Evolutionary conservation across 1,140 invertebrate species (phyloP).

Genomic region (Cheumatopsyche charites): DNA sequence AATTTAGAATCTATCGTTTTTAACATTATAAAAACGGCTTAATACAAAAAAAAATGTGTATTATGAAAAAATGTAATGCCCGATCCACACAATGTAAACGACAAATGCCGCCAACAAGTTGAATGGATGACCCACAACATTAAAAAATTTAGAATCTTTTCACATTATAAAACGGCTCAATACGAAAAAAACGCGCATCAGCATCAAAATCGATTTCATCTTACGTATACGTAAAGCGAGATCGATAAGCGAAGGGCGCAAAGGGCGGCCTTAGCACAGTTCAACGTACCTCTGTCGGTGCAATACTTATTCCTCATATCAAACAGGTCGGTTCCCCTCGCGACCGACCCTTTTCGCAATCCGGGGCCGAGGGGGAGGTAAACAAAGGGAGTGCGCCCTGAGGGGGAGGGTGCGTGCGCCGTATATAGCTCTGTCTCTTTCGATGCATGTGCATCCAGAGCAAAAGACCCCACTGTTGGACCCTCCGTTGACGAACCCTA

Average conservation of each 20-base stretch:
- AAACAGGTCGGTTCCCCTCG: constrained; percentile 45
- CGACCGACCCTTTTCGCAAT: constrained; percentile 47
- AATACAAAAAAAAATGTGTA: too few species aligned
- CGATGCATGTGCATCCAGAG: constrained; percentile 46
- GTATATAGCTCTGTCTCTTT: constrained; percentile 24
- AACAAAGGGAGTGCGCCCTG: constrained; percentile 38
- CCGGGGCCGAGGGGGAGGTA: constrained; percentile 29
- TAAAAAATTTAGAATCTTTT: too few species aligned
- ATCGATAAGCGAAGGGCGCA: constrained; percentile 18
- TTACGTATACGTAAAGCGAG: too few species aligned
- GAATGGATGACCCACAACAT: too few species aligned
- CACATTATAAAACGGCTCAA: too few species aligned
- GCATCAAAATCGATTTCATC: too few species aligned
- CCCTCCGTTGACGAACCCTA: constrained; percentile 45
- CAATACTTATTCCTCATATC: constrained; percentile 48
- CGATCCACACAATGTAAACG: too few species aligned
- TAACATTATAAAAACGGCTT: too few species aligned
- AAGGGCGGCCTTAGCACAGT: constrained; percentile 45
- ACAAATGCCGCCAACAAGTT: too few species aligned
- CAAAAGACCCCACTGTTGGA: constrained; percentile 8
- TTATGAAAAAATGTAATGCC: too few species aligned
- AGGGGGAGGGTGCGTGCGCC: constrained; percentile 34
- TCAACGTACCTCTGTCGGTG: constrained; percentile 45
- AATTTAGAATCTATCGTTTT: too few species aligned
- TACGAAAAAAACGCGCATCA: too few species aligned